Conservation (phyloP, 1,140 invertebrate genomes). For the Phymorhynchus buccinoides region DNA sequence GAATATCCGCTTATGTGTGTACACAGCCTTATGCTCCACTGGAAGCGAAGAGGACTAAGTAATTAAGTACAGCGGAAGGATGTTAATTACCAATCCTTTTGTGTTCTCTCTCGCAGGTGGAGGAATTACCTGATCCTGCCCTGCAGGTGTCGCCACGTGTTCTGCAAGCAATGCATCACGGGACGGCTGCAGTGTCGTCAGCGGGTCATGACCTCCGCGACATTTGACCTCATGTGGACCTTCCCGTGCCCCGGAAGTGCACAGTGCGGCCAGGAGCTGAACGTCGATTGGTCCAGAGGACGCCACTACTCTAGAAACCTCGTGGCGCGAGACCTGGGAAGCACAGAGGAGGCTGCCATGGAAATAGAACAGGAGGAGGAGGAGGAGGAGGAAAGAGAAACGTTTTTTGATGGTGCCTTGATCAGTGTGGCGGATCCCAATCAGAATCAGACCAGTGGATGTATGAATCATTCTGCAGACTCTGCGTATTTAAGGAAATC, state of each 20-base stretch:
- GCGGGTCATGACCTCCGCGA: slow-evolving; percentile 21
- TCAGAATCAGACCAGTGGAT: too few relatives aligned
- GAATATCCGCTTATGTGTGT: too few relatives aligned
- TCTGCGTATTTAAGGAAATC: too few relatives aligned
- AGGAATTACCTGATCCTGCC: slow-evolving; percentile 33
- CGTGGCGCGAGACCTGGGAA: slow-evolving; percentile 15
- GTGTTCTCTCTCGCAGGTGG: slow-evolving; percentile 11
- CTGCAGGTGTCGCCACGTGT: slow-evolving; percentile 35
- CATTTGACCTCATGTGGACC: slow-evolving; percentile 39
- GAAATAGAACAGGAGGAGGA: background rate
- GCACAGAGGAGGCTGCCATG: background rate
- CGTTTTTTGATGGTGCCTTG: background rate
- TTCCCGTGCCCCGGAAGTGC: slow-evolving; percentile 35
- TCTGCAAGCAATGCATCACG: slow-evolving; percentile 37
- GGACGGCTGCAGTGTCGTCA: slow-evolving; percentile 29
- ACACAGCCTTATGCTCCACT: too few relatives aligned
- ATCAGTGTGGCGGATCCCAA: too few relatives aligned
- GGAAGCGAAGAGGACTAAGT: too few relatives aligned
- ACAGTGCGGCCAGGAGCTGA: slow-evolving; percentile 36
- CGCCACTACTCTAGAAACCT: slow-evolving; percentile 27
- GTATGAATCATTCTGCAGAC: too few relatives aligned
- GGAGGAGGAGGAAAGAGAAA: background rate
- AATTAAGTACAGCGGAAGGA: too few relatives aligned
- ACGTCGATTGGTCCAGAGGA: slow-evolving; percentile 35
- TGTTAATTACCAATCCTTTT: too few relatives aligned